Evolutionary conservation across 2,113 vertebrate genomes (phyloP).

Genomic region (Cyprinodon brontotheroides): DNA sequence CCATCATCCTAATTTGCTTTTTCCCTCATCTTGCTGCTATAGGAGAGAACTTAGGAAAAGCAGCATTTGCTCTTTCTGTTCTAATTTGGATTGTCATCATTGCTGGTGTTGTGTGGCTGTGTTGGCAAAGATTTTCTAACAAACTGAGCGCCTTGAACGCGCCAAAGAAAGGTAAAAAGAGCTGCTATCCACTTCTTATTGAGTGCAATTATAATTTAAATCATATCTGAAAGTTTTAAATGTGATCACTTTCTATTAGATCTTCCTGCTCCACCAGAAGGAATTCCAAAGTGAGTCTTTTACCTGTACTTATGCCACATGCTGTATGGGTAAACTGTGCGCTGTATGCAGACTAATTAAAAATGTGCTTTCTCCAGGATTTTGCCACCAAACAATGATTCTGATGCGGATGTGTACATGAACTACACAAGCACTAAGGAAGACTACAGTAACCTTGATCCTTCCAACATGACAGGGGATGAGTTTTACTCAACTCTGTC

Average conservation of each 20-base stretch:
- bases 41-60: constrained; percentile 40
- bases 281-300: constrained; percentile 54
- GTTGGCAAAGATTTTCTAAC: background rate
- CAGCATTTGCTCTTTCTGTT: constrained; percentile 37
- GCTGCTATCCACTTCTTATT: background rate
- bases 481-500: constrained; percentile 50
- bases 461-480: constrained; percentile 5
- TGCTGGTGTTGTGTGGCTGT: constrained; percentile 23
- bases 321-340: background rate
- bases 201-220: background rate
- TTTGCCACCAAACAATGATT: background rate
- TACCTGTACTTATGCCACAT: background rate
- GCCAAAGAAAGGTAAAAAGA: constrained; percentile 40
- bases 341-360: background rate
- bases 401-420: constrained; percentile 58
- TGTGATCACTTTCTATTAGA: constrained; percentile 19
- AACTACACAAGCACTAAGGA: constrained; percentile 52
- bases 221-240: background rate
- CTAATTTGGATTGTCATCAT: constrained; percentile 36
- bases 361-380: constrained; percentile 24
- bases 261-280: constrained; percentile 13
- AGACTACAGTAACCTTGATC: constrained; percentile 53
- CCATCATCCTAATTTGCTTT: background rate
- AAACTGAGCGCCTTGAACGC: background rate
- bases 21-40: constrained; percentile 10